Conservation (phyloP, 2,797 vertebrate genomes). For the Mionectes olivaceus region DNA sequence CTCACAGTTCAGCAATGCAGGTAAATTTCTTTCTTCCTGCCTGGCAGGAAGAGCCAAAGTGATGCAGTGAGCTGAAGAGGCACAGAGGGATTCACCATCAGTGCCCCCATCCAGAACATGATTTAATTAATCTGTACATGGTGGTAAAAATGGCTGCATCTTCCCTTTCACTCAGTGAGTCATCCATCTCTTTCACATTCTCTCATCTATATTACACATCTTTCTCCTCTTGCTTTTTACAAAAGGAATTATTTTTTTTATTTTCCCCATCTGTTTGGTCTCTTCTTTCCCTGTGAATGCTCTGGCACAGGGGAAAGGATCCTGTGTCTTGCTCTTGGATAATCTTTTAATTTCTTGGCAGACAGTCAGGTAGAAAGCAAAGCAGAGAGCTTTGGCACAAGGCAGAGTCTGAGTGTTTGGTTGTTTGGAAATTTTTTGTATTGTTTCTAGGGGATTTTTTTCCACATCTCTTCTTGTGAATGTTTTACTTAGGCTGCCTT, state of each 20-base stretch:
- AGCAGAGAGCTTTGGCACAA: constrained; percentile 1
- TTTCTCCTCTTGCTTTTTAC: neutral
- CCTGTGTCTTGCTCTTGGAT: neutral
- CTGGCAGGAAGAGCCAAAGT: neutral
- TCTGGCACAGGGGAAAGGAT: constrained; percentile 29
- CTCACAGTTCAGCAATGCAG: neutral
- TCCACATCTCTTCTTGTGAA: neutral
- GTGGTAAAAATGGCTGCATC: neutral
- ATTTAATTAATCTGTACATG: neutral
- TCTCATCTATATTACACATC: neutral
- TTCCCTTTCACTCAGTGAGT: neutral
- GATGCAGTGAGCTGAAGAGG: neutral
- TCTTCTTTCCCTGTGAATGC: neutral
- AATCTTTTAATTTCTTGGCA: constrained; percentile 33
- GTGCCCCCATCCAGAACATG: neutral
- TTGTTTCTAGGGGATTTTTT: constrained; percentile 25
- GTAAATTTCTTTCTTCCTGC: neutral
- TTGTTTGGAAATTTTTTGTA: neutral
- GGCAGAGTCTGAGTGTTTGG: neutral
- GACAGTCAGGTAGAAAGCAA: constrained; percentile 30
- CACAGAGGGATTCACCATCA: neutral
- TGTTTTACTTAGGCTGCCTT: neutral
- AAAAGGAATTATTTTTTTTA: neutral
- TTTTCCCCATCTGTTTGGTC: neutral
- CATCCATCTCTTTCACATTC: neutral